Percentiles rank a stretch among this genome's conserved stretches.
phyloP scores from a whole-genome alignment of 2,888 invertebrate genomes.

The Drosophila rellima region DNA sequence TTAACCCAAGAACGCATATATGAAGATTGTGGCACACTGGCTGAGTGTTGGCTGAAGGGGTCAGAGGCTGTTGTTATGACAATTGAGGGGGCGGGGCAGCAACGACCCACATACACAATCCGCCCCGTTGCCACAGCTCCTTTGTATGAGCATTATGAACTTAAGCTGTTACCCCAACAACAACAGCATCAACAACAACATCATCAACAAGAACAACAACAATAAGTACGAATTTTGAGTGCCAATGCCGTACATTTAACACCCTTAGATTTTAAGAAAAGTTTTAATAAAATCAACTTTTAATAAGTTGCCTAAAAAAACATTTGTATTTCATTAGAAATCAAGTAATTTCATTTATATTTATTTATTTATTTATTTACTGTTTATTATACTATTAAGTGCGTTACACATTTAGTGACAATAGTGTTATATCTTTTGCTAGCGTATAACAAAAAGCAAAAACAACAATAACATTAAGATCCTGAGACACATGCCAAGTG shows the following conservation, averaged over 20 bases:
- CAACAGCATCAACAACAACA: constrained; percentile 46
- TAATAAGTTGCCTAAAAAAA: too few species aligned
- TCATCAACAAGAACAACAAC: constrained; percentile 58
- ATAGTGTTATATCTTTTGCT: background rate
- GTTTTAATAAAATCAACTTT: too few species aligned
- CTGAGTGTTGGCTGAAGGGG: background rate
- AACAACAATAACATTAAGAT: constrained; percentile 68
- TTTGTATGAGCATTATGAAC: constrained; percentile 71
- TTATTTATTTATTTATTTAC: too few species aligned
- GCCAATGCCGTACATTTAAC: background rate
- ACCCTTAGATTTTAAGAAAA: background rate
- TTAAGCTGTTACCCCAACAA: constrained; percentile 58
- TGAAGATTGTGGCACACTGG: constrained; percentile 49
- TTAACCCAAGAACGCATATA: constrained; percentile 77
- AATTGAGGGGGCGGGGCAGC: constrained; percentile 18
- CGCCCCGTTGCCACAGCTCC: background rate
- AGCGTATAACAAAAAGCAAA: constrained; percentile 13
- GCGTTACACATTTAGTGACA: background rate
- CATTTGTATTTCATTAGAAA: too few species aligned
- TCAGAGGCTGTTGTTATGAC: constrained; percentile 50
- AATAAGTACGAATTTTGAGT: too few species aligned
- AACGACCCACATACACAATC: constrained; percentile 9
- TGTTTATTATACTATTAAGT: too few species aligned
- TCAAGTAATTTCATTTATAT: too few species aligned
- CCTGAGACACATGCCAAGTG: constrained; percentile 77